Evolutionary conservation across 2,797 vertebrate species (phyloP), one percentile per base, ranked within the genome.

Genomic region (Chloroceryle amazona): DNA sequence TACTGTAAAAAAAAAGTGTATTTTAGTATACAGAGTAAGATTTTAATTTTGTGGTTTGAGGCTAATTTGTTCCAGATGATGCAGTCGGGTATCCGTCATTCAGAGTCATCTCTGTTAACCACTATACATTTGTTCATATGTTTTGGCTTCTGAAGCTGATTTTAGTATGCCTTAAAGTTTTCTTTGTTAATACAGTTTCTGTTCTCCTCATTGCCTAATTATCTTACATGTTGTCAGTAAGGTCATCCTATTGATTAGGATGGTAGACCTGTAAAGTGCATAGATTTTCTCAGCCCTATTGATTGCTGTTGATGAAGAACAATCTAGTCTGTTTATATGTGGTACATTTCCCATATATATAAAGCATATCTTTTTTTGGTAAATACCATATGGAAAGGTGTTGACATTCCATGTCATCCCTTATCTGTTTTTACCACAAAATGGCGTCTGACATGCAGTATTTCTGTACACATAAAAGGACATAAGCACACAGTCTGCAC

Each of bases 391-490:
- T 71, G 91, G 89, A 85, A 87, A 80, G 33, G 37, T 86, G 91
- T 92, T 76, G 66, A 89, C 84, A 75, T 79, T 83, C 44, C n/a
- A 47, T 93, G 65, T 96, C 84, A 83, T 91, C 31, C 11, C 78
- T 85, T 89, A 82, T 92, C 84, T 89, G 68, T 65, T 93, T 94
- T 93, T 94, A 57, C 54, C 33, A 72, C 51, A 81, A 91, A 92
- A 81, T 51, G 13, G 8, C 58, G 42, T 89, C 73, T 79, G 83
- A 92, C 20, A 47, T 55, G 41, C 10, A 54, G 15, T 67, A 41
- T 66, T 89, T 93, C n/a, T 78, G 41, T 67, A 65, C 46, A 75
- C 23, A 42, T 52, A 23, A 85, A 85, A 89, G 41, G 33, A 68
- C 41, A 49, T 65, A 92, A 87, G n/a, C 28, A 37, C 6, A 22